Percentiles rank a stretch among this genome's conserved stretches.
Evolutionary conservation across 1,140 invertebrate genomes (phyloP).

Genomic region (Drosophila auraria): DNA sequence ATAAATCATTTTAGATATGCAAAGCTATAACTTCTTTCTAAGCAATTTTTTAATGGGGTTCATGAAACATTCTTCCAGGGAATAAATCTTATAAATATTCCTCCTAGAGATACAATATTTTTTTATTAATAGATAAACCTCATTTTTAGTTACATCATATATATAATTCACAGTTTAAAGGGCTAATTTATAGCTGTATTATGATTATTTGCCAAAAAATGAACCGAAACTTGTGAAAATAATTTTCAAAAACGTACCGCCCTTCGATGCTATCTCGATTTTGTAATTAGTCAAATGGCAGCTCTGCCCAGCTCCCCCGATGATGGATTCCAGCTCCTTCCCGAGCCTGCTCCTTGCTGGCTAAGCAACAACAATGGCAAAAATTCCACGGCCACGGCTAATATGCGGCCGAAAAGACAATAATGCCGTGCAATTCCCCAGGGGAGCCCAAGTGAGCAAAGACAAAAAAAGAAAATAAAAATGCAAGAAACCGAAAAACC

Average conservation of each 20-base stretch:
- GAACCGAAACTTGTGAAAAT: not conserved
- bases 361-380: constrained; percentile 70
- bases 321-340: not conserved
- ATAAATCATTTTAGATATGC: too few species aligned
- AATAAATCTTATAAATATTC: too few species aligned
- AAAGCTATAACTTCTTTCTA: too few species aligned
- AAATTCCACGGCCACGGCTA: constrained; percentile 37
- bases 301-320: not conserved
- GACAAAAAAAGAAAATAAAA: constrained; percentile 49
- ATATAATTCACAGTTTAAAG: not conserved
- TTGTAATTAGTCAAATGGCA: constrained; percentile 56
- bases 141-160: too few species aligned
- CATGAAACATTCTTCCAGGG: too few species aligned
- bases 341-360: constrained; percentile 25
- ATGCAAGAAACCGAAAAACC: constrained; percentile 4
- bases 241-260: not conserved
- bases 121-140: too few species aligned
- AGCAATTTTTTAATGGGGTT: too few species aligned
- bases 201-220: too few species aligned
- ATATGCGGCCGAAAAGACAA: constrained; percentile 52
- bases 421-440: constrained; percentile 43
- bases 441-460: constrained; percentile 68
- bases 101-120: too few species aligned
- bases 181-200: not conserved
- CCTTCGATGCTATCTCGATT: not conserved